These are phyloP conservation scores for Sciurus niger DNA, from an alignment of 2,113 vertebrate genomes.

Conservation along the genomic window DNA sequence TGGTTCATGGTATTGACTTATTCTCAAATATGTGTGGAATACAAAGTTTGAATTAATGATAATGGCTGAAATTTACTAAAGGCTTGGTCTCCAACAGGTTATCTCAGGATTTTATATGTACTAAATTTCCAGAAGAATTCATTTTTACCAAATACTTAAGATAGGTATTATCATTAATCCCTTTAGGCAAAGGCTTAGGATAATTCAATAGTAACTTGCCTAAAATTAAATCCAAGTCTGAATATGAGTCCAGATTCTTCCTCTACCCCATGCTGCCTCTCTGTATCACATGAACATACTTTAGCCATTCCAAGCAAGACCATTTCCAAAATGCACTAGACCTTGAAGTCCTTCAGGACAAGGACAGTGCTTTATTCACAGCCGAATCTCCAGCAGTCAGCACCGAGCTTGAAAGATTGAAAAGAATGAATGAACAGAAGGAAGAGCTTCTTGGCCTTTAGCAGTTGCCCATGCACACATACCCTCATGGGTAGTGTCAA, in stretches of 20 bases:
- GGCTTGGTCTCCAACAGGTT: slow-evolving; percentile 34
- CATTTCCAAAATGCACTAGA: slow-evolving; percentile 37
- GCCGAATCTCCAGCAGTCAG: slow-evolving; percentile 11
- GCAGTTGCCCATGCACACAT: background rate
- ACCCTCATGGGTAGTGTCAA: background rate
- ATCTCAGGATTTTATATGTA: slow-evolving; percentile 11
- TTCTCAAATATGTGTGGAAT: slow-evolving; percentile 29
- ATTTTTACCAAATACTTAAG: slow-evolving; percentile 41
- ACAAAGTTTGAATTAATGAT: slow-evolving; percentile 55
- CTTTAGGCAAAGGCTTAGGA: slow-evolving; percentile 6
- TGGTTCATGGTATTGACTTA: background rate
- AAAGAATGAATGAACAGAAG: slow-evolving; percentile 42
- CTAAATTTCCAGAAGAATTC: slow-evolving; percentile 23
- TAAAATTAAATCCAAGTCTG: slow-evolving; percentile 51
- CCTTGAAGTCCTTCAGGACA: slow-evolving; percentile 32
- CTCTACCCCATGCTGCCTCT: background rate
- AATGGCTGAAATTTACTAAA: slow-evolving; percentile 29
- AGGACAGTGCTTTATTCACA: slow-evolving; percentile 42
- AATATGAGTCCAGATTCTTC: slow-evolving; percentile 26
- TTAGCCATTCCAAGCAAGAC: background rate
- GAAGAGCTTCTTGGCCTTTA: slow-evolving; percentile 31
- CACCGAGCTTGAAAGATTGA: slow-evolving; percentile 19
- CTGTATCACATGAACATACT: background rate
- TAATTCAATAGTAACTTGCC: slow-evolving; percentile 18
- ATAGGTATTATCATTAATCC: background rate